phyloP scores from a whole-genome alignment of 2,888 invertebrate species.

The Drosophila tripunctata region DNA sequence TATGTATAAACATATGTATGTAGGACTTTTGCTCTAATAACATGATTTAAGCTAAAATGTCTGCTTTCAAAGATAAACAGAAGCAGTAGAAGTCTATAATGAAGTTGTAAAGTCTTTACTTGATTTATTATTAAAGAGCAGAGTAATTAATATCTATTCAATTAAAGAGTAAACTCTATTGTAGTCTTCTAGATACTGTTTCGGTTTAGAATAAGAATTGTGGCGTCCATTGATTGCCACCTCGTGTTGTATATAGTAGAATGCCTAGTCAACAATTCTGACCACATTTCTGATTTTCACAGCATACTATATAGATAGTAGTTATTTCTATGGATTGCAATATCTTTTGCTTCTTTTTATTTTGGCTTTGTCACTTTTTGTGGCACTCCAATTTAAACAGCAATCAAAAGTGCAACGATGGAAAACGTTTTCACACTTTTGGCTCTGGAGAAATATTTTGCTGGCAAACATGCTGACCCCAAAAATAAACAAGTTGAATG shows the following conservation, averaged over 20 bases:
- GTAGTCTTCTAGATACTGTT: background rate
- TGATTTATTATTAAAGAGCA: background rate
- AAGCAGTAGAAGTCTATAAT: background rate
- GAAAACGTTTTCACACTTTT: conserved; percentile 73
- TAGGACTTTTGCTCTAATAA: conserved; percentile 24
- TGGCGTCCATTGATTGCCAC: conserved; percentile 33
- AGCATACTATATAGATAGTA: conserved; percentile 17
- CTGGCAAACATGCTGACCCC: conserved; percentile 76
- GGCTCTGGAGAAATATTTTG: conserved; percentile 61
- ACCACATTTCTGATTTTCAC: conserved; percentile 41
- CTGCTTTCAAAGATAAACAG: background rate
- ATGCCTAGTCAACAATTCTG: conserved; percentile 45
- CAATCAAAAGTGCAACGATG: conserved; percentile 72
- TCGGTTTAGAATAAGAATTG: conserved; percentile 4
- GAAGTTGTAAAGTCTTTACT: background rate
- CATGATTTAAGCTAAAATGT: conserved; percentile 10
- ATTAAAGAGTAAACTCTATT: background rate
- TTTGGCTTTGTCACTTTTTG: conserved; percentile 31
- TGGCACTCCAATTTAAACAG: conserved; percentile 63
- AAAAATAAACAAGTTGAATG: conserved; percentile 69
- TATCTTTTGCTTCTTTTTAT: conserved; percentile 19
- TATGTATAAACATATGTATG: background rate
- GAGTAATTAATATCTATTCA: background rate
- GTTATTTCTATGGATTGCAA: conserved; percentile 31
- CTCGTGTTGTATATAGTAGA: conserved; percentile 9